Evolutionary conservation across 2,113 vertebrate genomes (phyloP).

Genomic region (Mystacornis crossleyi): DNA sequence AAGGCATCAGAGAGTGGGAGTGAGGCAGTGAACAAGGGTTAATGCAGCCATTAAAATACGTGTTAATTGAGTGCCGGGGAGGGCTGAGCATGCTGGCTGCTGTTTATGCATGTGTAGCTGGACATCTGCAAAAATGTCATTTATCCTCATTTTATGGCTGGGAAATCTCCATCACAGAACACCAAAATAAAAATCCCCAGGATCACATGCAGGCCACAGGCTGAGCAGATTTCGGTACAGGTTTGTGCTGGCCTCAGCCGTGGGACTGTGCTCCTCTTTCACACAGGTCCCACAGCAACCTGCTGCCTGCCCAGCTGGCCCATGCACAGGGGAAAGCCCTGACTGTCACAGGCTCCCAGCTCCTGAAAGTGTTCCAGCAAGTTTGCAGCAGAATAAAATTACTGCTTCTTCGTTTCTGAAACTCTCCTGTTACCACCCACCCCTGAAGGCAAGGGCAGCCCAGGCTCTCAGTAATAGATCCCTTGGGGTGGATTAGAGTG

Average conservation of each 20-base stretch:
- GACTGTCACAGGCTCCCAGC: neutral
- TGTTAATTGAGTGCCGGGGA: neutral
- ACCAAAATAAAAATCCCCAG: neutral
- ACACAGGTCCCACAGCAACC: neutral
- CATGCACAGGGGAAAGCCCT: neutral
- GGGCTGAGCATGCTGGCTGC: neutral
- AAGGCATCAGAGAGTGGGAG: neutral
- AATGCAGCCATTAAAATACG: neutral
- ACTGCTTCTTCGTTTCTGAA: neutral
- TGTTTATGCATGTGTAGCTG: neutral
- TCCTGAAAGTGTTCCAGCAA: neutral
- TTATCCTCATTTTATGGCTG: neutral
- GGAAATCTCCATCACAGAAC: neutral
- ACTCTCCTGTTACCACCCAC: neutral
- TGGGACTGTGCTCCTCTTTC: neutral
- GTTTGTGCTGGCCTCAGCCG: accelerated
- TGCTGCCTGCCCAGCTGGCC: neutral
- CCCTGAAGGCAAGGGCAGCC: neutral
- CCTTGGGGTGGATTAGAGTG: neutral
- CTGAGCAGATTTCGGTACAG: neutral
- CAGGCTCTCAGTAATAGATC: neutral
- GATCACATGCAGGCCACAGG: accelerated
- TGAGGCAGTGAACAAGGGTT: neutral
- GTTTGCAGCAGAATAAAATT: neutral
- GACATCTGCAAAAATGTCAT: neutral